phyloP scores from a whole-genome alignment of 2,888 invertebrate species.

The Megalurothrips usitatus region DNA sequence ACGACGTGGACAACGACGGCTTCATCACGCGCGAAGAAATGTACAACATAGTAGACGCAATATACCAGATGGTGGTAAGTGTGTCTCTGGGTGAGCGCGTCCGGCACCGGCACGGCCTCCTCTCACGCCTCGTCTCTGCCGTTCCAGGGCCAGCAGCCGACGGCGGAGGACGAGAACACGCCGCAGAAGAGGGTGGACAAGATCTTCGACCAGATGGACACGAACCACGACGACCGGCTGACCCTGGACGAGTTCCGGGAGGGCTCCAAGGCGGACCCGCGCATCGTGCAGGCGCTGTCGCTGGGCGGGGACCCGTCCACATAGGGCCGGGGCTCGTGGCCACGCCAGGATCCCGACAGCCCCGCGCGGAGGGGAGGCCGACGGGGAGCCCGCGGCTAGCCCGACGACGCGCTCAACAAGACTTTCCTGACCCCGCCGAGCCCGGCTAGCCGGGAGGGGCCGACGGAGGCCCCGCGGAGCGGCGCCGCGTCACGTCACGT shows the following conservation, averaged over 20 bases:
- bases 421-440: background rate
- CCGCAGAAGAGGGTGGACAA: conserved; percentile 95
- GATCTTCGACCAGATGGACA: conserved; percentile 99
- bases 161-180: conserved; percentile 84
- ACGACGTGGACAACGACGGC: conserved; percentile 94
- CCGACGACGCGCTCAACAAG: conserved; percentile 16
- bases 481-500: background rate
- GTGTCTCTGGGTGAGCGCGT: background rate
- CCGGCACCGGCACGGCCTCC: background rate
- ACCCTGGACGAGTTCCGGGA: conserved; percentile 95
- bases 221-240: conserved; percentile 93
- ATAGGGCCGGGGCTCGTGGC: background rate
- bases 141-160: conserved; percentile 79
- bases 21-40: conserved; percentile 94
- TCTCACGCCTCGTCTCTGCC: background rate
- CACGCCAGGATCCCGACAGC: background rate
- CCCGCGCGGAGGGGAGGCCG: background rate
- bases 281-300: conserved; percentile 93
- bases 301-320: conserved; percentile 61
- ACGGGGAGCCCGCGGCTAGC: conserved; percentile 33
- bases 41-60: conserved; percentile 95
- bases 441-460: background rate
- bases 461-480: too few species aligned
- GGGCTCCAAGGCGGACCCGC: conserved; percentile 96
- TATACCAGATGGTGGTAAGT: conserved; percentile 98